Percentiles rank a stretch among this genome's conserved stretches.
These are phyloP conservation scores for Perca schrenkii DNA, from an alignment of 2,113 vertebrate genomes.

Conservation along the genomic window DNA sequence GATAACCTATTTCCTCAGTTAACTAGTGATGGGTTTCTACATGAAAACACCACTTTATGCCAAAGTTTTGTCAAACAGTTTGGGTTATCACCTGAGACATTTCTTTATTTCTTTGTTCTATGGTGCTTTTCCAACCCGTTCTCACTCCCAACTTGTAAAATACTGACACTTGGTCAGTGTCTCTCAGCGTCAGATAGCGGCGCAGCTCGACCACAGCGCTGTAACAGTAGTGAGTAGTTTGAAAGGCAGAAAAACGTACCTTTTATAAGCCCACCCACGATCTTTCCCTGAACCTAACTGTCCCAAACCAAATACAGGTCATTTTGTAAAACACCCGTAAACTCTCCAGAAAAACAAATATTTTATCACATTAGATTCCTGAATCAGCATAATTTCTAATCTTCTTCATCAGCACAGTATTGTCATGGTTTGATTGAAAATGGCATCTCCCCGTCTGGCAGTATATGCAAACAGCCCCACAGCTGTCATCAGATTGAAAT, in stretches of 20 bases:
- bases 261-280: no score
- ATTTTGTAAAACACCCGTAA: not conserved
- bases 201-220: no score
- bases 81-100: no score
- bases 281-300: no score
- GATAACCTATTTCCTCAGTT: not conserved
- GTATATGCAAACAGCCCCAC: not conserved
- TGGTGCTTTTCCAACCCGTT: no score
- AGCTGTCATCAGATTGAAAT: not conserved
- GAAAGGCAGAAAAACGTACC: no score
- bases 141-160: no score
- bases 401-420: not conserved
- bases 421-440: not conserved
- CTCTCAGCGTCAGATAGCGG: no score
- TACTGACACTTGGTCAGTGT: no score
- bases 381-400: not conserved
- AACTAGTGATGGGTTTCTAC: not conserved
- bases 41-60: not conserved
- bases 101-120: no score
- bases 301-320: not conserved
- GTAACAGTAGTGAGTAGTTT: no score
- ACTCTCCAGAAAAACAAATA: not conserved
- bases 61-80: not conserved
- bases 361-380: not conserved
- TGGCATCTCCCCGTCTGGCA: not conserved